Base-by-base conservation (phyloP, 37 sponge, comb jelly and placozoan genomes). In the Axinella damicornis region DNA sequence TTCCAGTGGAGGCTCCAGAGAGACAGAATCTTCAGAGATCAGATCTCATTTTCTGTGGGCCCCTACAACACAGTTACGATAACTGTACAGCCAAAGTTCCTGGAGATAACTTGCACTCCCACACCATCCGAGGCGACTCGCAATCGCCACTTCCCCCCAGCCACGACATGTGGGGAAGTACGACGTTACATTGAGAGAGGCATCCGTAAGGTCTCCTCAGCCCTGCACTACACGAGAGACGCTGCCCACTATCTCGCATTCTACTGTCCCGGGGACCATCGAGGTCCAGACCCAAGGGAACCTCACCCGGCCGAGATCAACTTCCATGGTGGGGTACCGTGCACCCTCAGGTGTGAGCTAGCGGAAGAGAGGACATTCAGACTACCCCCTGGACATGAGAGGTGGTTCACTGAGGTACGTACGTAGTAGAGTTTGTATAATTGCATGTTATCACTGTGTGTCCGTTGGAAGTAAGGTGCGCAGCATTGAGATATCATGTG, bases 21-120 rank as follows among this genome's bases (percentile, higher is more conserved):
- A 6, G 69, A 67, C 30, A 25, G 28, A 19, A 67, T 67, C 69
- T 67, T 30, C 28, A 25, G 34, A 25, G 34, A 67, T 67, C 69
- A 32, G 34, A 18, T 67, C 19, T 67, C 69, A 67, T 32, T 67
- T 32, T 67, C 69, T 32, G 34, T 67, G n/a, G 69, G 69, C 4
- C 69, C 69, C 31, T 32, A 30, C 12, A 35, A 67, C 35, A 30
- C 69, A 12, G n/a, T 67, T 30, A 6, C 31, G 5, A 30, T 67
- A 30, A 18, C 19, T 5, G 31, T 67, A 2, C 35, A 27, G 31
- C 34, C 69, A 6, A 67, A 18, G 2, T 67, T 14, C 34, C 6
- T 67, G 9, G 31, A 67, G 28, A 31, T 67, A 28, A 31, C 5
- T 12, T 32, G n/a, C 19, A 67, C 28, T 5, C 20, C 69, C 30